Conservation (phyloP, 2,113 vertebrate species). For the Carollia perspicillata region DNA sequence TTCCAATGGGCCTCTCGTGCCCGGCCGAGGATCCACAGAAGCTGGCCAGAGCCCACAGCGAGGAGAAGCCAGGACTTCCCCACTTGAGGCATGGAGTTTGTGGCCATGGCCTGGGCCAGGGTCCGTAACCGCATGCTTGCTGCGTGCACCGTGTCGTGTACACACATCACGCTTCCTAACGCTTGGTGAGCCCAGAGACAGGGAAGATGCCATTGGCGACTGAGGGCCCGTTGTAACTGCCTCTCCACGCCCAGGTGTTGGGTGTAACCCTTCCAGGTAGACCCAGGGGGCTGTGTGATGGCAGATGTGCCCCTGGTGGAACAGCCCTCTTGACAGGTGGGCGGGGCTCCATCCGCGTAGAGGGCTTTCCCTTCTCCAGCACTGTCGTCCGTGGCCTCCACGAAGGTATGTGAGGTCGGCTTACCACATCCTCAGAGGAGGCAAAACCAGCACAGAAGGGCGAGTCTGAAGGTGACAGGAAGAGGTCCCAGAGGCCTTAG, state of each 20-base stretch:
- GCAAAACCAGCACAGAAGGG: not conserved
- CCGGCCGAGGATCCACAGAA: conserved; percentile 83
- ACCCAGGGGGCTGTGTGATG: too few species aligned
- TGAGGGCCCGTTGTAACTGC: not conserved
- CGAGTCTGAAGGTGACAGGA: not conserved
- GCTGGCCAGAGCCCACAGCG: conserved; percentile 90
- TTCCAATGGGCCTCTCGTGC: conserved; percentile 82
- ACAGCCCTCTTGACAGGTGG: not conserved
- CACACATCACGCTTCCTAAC: conserved; percentile 72
- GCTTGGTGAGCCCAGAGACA: not conserved
- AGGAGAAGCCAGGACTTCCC: conserved; percentile 82
- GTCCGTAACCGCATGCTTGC: conserved; percentile 75
- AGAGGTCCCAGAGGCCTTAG: not conserved
- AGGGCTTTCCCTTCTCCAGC: too few species aligned
- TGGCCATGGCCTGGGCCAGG: conserved; percentile 81
- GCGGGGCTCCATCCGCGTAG: accelerated
- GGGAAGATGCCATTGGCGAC: not conserved
- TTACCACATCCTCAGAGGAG: not conserved
- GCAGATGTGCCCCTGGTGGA: accelerated
- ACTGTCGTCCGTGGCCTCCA: not conserved
- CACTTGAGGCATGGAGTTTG: conserved; percentile 80
- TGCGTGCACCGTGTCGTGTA: conserved; percentile 81
- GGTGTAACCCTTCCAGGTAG: not conserved
- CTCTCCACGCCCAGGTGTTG: accelerated
- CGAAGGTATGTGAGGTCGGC: not conserved